Percentiles rank a stretch among this genome's conserved stretches.
Evolutionary conservation across 2,113 vertebrate species (phyloP).

Genomic region (Papio anubis): DNA sequence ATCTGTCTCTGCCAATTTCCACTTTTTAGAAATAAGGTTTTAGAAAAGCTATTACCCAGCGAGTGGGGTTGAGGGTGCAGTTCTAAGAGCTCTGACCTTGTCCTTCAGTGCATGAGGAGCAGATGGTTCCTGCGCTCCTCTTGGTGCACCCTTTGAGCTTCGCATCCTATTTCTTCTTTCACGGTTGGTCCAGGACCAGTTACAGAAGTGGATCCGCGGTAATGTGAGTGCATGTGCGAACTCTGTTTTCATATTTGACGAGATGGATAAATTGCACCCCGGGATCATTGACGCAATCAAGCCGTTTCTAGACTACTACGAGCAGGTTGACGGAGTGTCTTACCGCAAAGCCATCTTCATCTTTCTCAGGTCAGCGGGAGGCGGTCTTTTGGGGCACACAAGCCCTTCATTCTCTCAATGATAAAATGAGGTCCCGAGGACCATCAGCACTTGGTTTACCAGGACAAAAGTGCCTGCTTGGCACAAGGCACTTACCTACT

Average conservation of each 20-base stretch:
- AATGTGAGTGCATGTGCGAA: slow-evolving; percentile 89
- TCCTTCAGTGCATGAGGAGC: background rate
- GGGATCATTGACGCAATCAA: slow-evolving; percentile 95
- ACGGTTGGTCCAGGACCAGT: slow-evolving; percentile 84
- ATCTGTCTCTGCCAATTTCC: background rate
- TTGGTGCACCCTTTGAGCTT: fast-evolving
- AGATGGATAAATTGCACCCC: slow-evolving; percentile 96
- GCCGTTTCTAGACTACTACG: slow-evolving; percentile 93
- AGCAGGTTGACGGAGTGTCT: slow-evolving; percentile 90
- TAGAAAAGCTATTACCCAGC: background rate
- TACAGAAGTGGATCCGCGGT: slow-evolving; percentile 93
- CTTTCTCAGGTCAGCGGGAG: slow-evolving; percentile 92
- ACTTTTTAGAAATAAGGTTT: background rate
- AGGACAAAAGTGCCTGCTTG: background rate
- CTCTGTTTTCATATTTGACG: slow-evolving; percentile 96
- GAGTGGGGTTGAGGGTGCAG: background rate
- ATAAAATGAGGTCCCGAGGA: background rate
- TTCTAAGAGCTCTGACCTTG: background rate
- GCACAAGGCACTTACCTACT: background rate
- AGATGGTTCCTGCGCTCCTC: fast-evolving
- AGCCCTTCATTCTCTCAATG: background rate
- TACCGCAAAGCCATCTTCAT: slow-evolving; percentile 95
- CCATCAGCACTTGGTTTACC: background rate
- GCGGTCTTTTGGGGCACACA: fast-evolving
- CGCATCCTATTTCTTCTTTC: background rate